Evolutionary conservation across 2,797 vertebrate genomes (phyloP).

Genomic region (Acipenser transmontanus): DNA sequence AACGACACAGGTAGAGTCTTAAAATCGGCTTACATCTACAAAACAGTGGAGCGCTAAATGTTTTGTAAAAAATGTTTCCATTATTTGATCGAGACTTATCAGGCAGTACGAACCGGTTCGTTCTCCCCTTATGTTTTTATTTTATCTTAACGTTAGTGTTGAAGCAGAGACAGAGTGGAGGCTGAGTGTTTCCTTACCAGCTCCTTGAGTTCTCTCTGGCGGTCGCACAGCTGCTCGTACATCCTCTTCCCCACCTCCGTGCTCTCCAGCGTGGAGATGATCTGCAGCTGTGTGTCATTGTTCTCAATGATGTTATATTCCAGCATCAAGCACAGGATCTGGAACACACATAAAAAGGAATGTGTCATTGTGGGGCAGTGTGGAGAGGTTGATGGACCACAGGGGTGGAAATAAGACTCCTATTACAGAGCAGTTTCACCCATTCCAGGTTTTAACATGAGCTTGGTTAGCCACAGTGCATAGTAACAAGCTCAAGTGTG

Average conservation of each 20-base stretch:
- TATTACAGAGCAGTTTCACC: too few relatives aligned
- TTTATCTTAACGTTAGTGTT: too few relatives aligned
- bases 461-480: too few relatives aligned
- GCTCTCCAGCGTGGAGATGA: constrained; percentile 97
- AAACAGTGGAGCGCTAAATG: too few relatives aligned
- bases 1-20: not conserved
- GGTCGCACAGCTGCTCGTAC: constrained; percentile 96
- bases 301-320: constrained; percentile 99
- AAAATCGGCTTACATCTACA: not conserved
- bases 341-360: constrained; percentile 11
- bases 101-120: not conserved
- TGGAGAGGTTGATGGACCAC: not conserved
- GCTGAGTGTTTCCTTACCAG: constrained; percentile 68
- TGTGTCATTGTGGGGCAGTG: not conserved
- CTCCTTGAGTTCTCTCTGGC: constrained; percentile 94
- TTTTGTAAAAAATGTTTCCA: too few relatives aligned
- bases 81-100: too few relatives aligned
- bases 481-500: too few relatives aligned
- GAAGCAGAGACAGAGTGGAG: too few relatives aligned
- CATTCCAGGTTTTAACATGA: too few relatives aligned
- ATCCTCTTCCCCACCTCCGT: constrained; percentile 89
- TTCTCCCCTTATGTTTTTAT: too few relatives aligned
- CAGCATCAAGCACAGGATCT: constrained; percentile 98
- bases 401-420: too few relatives aligned
- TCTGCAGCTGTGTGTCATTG: constrained; percentile 96